Evolutionary conservation across 2,113 vertebrate genomes (phyloP).

Genomic region (Gambusia holbrooki): DNA sequence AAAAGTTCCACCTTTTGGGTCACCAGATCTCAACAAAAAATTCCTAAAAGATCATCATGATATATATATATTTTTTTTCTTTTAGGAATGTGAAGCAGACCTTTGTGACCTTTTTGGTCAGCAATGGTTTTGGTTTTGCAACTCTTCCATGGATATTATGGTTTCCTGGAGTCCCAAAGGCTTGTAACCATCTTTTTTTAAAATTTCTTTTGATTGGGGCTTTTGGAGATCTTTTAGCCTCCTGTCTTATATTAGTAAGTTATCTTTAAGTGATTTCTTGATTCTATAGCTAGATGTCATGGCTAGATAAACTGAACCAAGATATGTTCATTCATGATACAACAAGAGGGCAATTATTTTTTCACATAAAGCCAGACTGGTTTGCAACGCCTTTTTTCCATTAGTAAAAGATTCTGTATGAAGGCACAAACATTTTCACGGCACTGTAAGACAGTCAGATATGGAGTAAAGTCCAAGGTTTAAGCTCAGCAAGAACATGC

Average conservation of each 20-base stretch:
- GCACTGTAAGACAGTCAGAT: background rate
- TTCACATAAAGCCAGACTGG: background rate
- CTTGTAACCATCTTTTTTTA: background rate
- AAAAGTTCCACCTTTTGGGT: background rate
- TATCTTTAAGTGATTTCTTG: too few species aligned
- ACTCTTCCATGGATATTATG: background rate
- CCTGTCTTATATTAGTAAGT: background rate
- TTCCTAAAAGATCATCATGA: background rate
- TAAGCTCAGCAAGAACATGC: background rate
- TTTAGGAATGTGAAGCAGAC: background rate
- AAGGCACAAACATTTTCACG: background rate
- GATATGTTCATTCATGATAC: background rate
- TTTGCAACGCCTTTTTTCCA: background rate
- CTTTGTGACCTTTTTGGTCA: background rate
- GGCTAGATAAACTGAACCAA: background rate
- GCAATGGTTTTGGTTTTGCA: background rate
- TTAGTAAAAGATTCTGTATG: background rate
- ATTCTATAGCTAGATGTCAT: too few species aligned
- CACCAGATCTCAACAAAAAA: background rate
- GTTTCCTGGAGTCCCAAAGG: background rate
- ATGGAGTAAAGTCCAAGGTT: background rate
- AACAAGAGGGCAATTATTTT: background rate
- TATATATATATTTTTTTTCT: background rate
- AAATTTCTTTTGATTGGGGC: background rate
- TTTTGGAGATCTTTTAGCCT: background rate